Conservation (phyloP, 2,797 vertebrate genomes). For the Cuculus canorus region DNA sequence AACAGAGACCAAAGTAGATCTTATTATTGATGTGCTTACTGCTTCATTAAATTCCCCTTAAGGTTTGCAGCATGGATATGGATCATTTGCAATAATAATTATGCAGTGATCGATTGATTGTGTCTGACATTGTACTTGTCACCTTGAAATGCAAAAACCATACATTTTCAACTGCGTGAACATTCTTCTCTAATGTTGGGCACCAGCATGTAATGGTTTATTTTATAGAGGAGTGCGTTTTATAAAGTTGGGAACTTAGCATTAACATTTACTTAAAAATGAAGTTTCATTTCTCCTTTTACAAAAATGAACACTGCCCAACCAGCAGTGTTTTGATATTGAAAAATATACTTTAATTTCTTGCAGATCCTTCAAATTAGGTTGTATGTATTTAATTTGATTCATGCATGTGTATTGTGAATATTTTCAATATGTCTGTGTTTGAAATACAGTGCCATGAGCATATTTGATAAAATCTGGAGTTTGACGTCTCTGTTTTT, state of each 20-base stretch:
- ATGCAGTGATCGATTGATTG: conserved; percentile 86
- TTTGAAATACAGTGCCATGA: background rate
- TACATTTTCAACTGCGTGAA: conserved; percentile 72
- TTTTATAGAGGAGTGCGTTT: conserved; percentile 66
- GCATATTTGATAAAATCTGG: background rate
- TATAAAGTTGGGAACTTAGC: conserved; percentile 67
- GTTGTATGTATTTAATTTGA: background rate
- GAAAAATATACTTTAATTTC: conserved; percentile 63
- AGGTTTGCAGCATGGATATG: conserved; percentile 82
- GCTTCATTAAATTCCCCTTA: conserved; percentile 85
- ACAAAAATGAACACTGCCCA: conserved; percentile 67
- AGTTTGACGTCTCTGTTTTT: background rate
- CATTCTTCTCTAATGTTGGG: conserved; percentile 58
- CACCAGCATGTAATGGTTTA: conserved; percentile 57
- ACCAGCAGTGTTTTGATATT: conserved; percentile 56
- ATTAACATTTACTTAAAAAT: conserved; percentile 74
- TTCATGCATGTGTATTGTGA: background rate
- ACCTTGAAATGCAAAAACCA: conserved; percentile 83
- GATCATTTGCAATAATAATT: conserved; percentile 89
- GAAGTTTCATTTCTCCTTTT: conserved; percentile 69
- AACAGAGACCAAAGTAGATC: conserved; percentile 77
- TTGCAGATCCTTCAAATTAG: conserved; percentile 13
- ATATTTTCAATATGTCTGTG: background rate
- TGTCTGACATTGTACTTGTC: conserved; percentile 84
- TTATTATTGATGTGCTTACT: conserved; percentile 84